phyloP scores from a whole-genome alignment of 2,888 invertebrate species.

The Megamerina dolium region DNA sequence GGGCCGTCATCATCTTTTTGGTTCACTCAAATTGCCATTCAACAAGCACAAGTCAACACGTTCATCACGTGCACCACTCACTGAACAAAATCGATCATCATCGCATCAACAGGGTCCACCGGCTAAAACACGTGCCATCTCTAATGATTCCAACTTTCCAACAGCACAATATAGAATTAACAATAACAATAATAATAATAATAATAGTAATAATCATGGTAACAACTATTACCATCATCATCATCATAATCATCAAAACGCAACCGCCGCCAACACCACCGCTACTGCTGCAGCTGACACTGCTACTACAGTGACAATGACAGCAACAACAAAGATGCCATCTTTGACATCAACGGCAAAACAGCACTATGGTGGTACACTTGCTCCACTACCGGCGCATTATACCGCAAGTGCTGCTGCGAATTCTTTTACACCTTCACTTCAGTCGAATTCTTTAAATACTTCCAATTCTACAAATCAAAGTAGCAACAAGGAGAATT shows the following conservation, averaged over 20 bases:
- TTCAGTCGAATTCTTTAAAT: too few species aligned
- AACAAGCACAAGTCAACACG: slow-evolving; percentile 28
- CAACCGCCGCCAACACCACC: slow-evolving; percentile 3
- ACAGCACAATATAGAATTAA: not conserved
- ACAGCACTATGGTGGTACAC: too few species aligned
- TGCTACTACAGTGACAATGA: not conserved
- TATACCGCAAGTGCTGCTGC: too few species aligned
- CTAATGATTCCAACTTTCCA: slow-evolving; percentile 26
- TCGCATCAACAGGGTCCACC: slow-evolving; percentile 23
- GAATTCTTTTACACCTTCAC: slow-evolving; percentile 14
- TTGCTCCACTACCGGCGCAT: too few species aligned
- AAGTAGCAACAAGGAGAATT: slow-evolving; percentile 40
- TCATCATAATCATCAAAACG: too few species aligned
- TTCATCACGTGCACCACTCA: slow-evolving; percentile 23
- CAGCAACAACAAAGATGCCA: slow-evolving; percentile 6
- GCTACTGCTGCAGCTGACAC: slow-evolving; percentile 1
- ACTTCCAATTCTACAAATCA: too few species aligned
- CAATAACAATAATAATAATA: not conserved
- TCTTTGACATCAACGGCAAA: slow-evolving; percentile 16
- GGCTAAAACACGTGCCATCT: slow-evolving; percentile 32
- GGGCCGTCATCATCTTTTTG: slow-evolving; percentile 28
- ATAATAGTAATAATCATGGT: too few species aligned
- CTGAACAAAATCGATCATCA: slow-evolving; percentile 29
- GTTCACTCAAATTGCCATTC: slow-evolving; percentile 28
- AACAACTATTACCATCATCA: too few species aligned